These are phyloP conservation scores for Xestia ashworthii DNA, from an alignment of 2,888 invertebrate genomes.

Conservation along the genomic window DNA sequence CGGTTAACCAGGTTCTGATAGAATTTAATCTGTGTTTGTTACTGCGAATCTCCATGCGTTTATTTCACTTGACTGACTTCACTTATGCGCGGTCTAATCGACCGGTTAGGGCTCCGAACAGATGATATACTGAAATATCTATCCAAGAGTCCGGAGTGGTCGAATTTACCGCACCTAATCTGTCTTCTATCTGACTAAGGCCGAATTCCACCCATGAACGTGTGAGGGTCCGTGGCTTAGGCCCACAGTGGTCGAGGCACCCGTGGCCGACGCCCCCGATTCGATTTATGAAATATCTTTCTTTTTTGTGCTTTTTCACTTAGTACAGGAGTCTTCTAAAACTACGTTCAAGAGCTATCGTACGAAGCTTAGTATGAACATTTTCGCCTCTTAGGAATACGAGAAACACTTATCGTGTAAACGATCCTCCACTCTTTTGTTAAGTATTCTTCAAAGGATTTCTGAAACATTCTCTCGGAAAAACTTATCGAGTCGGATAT, in stretches of 20 bases:
- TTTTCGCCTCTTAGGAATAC: not conserved
- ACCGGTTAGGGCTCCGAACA: too few relatives aligned
- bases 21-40: too few relatives aligned
- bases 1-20: too few relatives aligned
- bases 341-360: not conserved
- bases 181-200: not conserved
- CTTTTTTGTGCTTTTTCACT: too few relatives aligned
- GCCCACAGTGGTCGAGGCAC: too few relatives aligned
- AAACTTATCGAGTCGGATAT: slow-evolving; percentile 10
- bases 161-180: not conserved
- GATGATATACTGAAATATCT: not conserved
- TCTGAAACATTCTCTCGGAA: slow-evolving; percentile 5
- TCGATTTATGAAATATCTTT: too few relatives aligned
- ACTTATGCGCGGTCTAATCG: too few relatives aligned
- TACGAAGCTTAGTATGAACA: not conserved
- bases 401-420: slow-evolving; percentile 1
- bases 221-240: too few relatives aligned
- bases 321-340: not conserved
- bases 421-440: not conserved
- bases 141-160: not conserved
- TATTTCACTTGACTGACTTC: too few relatives aligned
- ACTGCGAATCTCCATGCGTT: too few relatives aligned
- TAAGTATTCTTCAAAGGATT: slow-evolving; percentile 5
- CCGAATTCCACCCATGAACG: not conserved
- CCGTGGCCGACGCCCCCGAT: too few relatives aligned